Evolutionary conservation across 2,888 invertebrate genomes (phyloP), one percentile per base, ranked within the genome.

Genomic region (Cantharis lateralis): DNA sequence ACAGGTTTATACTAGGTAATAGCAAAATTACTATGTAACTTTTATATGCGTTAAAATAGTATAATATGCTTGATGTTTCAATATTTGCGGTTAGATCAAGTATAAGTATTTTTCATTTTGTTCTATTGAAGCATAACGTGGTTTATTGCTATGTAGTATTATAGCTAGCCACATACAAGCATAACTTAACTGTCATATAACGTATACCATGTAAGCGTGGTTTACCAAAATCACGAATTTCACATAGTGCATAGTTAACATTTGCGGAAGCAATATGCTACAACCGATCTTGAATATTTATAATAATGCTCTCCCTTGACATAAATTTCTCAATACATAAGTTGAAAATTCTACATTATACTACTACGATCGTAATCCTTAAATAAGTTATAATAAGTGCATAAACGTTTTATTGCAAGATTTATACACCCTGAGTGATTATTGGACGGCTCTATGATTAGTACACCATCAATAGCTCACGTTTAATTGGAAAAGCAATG

Each of bases 161-260:
- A 24, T 24, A 68, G 73, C 72, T 62, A 78, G 68, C 76, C 73
- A 76, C 78, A 78, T 78, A 74, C 75, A 78, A 72, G 71, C 74
- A 73, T 73, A 76, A 76, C 68, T 76, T 76, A 78, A 71, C 70
- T 73, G 78, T 76, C 78, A 73, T 75, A 76, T 78, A 78, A 77
- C 79, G 79, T 75, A 77, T 78, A 68, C 72, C 75, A 77, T 76
- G 76, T 73, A 76, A 80, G 76, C 81, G 81, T 81, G 81, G 80
- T 79, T 78, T 78, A 79, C 81, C 81, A 74, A 81, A 81, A 81
- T 81, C 81, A 81, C 81, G 81, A 81, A 78, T 76, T 80, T 63
- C 18, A 79, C 77, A 79, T 80, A 80, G 77, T 74, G 70, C 72
- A 71, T 71, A 74, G 74, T 73, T 76, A 79, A 81, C 78, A 81